Percentiles rank a stretch among this genome's conserved stretches.
Conservation (phyloP, 2,888 invertebrate species). For the Parthenolecanium corni region DNA sequence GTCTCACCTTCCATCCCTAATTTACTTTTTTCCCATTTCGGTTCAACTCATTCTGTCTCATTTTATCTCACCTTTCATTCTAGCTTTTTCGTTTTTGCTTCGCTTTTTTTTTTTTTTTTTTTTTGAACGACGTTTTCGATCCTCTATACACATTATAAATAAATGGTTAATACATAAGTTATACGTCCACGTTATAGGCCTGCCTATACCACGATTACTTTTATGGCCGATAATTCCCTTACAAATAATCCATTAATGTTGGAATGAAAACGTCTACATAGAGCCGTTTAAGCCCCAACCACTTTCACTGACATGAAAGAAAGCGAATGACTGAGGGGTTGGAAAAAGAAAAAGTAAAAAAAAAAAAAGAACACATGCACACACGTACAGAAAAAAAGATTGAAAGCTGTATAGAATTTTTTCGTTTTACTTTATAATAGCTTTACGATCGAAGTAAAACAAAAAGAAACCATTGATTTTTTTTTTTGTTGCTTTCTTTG, state of each 20-base stretch:
- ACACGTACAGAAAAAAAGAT: too few species aligned
- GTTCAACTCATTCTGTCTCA: not conserved
- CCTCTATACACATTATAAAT: not conserved
- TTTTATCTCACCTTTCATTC: not conserved
- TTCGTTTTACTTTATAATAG: too few species aligned
- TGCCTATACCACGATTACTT: not conserved
- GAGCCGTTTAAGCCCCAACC: too few species aligned
- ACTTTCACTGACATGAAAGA: too few species aligned
- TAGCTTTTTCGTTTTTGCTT: not conserved
- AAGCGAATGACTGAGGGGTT: too few species aligned
- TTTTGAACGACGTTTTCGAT: not conserved
- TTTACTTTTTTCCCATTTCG: not conserved
- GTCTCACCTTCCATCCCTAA: not conserved
- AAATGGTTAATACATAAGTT: not conserved
- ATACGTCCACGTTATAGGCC: not conserved
- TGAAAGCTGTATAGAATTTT: too few species aligned
- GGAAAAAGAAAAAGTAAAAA: too few species aligned
- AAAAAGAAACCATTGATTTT: too few species aligned
- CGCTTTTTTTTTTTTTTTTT: not conserved
- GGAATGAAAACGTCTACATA: not conserved
- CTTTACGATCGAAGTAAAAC: too few species aligned
- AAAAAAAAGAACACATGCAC: too few species aligned
- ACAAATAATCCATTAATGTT: conserved; percentile 1
- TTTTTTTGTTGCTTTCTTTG: too few species aligned
- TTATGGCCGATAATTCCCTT: not conserved